A percentile compares a stretch with the other conserved stretches of the same genome.
Conservation (phyloP, 2,888 invertebrate species). For the Hirtodrosophila alboralis region DNA sequence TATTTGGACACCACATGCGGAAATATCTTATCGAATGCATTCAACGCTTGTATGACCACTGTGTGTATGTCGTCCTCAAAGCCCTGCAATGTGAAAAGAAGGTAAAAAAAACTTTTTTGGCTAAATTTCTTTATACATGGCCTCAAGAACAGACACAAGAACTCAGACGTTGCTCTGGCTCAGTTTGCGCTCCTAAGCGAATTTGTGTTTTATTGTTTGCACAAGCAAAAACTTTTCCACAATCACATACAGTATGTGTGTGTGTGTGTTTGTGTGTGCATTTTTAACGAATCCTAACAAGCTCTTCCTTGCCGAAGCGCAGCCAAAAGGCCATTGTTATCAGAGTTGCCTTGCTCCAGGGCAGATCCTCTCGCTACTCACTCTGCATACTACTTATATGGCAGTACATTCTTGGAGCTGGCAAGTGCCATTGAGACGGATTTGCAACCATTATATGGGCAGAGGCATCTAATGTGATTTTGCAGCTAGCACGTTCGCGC, state of each 20-base stretch:
- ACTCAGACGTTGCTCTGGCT: slow-evolving; percentile 31
- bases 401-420: slow-evolving; percentile 11
- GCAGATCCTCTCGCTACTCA: slow-evolving; percentile 31
- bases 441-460: slow-evolving; percentile 71
- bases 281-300: slow-evolving; percentile 81
- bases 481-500: slow-evolving; percentile 64
- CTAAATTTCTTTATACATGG: slow-evolving; percentile 64
- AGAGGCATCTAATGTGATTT: slow-evolving; percentile 77
- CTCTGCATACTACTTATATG: slow-evolving; percentile 27
- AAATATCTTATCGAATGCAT: slow-evolving; percentile 84
- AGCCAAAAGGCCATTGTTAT: slow-evolving; percentile 72
- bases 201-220: slow-evolving; percentile 81
- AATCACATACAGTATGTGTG: slow-evolving; percentile 37
- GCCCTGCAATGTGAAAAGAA: slow-evolving; percentile 74
- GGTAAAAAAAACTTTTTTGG: slow-evolving; percentile 50
- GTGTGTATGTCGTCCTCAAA: slow-evolving; percentile 84
- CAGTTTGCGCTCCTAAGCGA: slow-evolving; percentile 67
- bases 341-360: slow-evolving; percentile 59
- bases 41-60: slow-evolving; percentile 84
- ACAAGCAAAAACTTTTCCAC: slow-evolving; percentile 73
- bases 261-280: slow-evolving; percentile 54
- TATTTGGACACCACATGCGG: slow-evolving; percentile 83
- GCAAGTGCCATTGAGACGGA: slow-evolving; percentile 77
- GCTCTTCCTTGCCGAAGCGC: slow-evolving; percentile 61
- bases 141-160: slow-evolving; percentile 54